Percentiles rank a stretch among this genome's conserved stretches.
Evolutionary conservation across 2,113 vertebrate species (phyloP).

Genomic region (Steatornis caripensis): DNA sequence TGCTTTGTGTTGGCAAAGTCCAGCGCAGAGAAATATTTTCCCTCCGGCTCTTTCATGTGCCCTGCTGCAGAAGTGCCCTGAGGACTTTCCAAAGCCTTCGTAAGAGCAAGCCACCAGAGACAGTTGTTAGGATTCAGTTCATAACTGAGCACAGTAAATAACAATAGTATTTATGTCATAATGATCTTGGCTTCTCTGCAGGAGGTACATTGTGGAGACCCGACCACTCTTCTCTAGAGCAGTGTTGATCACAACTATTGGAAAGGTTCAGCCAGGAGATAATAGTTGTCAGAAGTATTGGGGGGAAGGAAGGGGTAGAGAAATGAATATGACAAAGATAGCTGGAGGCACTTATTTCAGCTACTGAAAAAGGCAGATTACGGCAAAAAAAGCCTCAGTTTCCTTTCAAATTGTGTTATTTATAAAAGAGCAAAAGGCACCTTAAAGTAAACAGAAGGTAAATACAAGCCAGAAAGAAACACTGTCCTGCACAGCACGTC

Average conservation of each 20-base stretch:
- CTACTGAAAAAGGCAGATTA: background rate
- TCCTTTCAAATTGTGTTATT: background rate
- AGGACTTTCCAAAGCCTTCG: background rate
- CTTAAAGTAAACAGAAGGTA: background rate
- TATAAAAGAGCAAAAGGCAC: background rate
- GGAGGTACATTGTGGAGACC: background rate
- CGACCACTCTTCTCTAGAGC: background rate
- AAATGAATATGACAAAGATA: background rate
- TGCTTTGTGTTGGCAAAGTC: background rate
- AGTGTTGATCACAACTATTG: background rate
- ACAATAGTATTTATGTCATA: background rate
- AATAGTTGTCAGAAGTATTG: background rate
- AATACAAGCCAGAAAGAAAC: background rate
- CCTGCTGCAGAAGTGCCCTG: background rate
- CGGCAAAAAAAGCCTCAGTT: background rate
- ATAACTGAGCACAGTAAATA: background rate
- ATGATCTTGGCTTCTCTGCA: background rate
- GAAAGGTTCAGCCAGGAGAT: background rate
- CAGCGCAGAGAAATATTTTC: background rate
- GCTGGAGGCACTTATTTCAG: background rate
- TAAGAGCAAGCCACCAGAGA: background rate
- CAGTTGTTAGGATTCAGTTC: background rate
- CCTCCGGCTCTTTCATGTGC: background rate
- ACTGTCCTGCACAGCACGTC: background rate
- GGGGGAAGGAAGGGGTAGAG: background rate